These are phyloP conservation scores for Semaprochilodus insignis DNA, from an alignment of 2,797 vertebrate species.

Conservation along the genomic window DNA sequence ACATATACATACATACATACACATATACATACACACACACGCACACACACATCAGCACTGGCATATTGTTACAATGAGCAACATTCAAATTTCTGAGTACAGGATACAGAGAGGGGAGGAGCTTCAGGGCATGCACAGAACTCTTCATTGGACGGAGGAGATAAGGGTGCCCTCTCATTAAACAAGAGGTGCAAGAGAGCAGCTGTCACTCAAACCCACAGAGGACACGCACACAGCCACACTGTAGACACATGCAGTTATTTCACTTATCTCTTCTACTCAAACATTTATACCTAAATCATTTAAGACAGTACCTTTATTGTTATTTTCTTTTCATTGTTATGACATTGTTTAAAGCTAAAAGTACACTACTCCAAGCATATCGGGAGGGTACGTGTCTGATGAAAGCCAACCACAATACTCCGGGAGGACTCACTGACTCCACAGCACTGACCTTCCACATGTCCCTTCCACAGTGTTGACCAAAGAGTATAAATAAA, in stretches of 20 bases:
- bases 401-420: constrained; percentile 58
- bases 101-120: constrained; percentile 57
- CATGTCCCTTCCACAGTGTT: constrained; percentile 57
- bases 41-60: constrained; percentile 60
- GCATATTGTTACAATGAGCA: constrained; percentile 73
- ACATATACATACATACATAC: too few species aligned
- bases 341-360: constrained; percentile 62
- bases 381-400: constrained; percentile 69
- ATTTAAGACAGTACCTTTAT: constrained; percentile 51
- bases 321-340: constrained; percentile 32
- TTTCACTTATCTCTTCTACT: constrained; percentile 59
- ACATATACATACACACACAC: too few species aligned
- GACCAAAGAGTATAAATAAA: constrained; percentile 58
- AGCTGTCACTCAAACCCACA: constrained; percentile 65
- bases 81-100: constrained; percentile 75
- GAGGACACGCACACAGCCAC: constrained; percentile 65
- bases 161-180: constrained; percentile 60
- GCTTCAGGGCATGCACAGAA: constrained; percentile 74
- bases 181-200: constrained; percentile 64
- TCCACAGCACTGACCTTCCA: constrained; percentile 53
- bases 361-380: constrained; percentile 65
- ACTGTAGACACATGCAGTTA: constrained; percentile 65
- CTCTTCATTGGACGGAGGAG: constrained; percentile 55
- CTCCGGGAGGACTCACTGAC: constrained; percentile 58
- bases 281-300: constrained; percentile 49